Conservation (phyloP, 2,113 vertebrate genomes). For the Petrocephalus zakoni region DNA sequence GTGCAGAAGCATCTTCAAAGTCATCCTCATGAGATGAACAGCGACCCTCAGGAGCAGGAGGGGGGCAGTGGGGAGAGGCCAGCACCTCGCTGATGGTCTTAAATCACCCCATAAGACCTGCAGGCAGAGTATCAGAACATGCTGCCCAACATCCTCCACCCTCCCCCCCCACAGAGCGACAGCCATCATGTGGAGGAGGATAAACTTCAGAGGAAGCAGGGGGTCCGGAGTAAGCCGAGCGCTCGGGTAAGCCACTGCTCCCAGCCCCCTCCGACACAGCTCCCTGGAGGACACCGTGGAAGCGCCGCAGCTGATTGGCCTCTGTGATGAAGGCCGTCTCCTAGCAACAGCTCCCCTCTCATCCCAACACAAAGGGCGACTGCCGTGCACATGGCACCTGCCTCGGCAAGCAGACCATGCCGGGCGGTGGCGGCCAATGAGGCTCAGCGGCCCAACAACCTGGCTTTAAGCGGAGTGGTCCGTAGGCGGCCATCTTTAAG, state of each 20-base stretch:
- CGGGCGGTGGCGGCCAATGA: not conserved
- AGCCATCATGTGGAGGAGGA: not conserved
- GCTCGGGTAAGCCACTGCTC: not conserved
- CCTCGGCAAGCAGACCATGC: not conserved
- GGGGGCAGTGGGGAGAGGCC: not conserved
- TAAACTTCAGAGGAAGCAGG: not conserved
- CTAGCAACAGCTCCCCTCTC: constrained; percentile 14
- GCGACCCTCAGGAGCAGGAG: not conserved
- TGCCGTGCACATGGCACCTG: not conserved
- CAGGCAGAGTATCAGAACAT: not conserved
- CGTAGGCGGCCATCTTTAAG: not conserved
- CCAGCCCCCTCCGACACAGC: not conserved
- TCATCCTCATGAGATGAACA: not conserved
- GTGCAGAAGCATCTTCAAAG: not conserved
- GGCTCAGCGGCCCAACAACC: not conserved
- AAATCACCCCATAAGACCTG: not conserved
- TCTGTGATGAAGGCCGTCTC: not conserved
- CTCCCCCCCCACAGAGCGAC: not conserved
- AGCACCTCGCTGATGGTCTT: not conserved
- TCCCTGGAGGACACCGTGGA: not conserved
- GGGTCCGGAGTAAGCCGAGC: not conserved
- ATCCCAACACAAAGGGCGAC: not conserved
- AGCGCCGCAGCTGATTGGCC: not conserved
- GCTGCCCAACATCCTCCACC: constrained; percentile 7
- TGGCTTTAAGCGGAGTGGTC: not conserved